phyloP scores from a whole-genome alignment of 2,797 vertebrate genomes.

The Zenarchopterus dispar region DNA sequence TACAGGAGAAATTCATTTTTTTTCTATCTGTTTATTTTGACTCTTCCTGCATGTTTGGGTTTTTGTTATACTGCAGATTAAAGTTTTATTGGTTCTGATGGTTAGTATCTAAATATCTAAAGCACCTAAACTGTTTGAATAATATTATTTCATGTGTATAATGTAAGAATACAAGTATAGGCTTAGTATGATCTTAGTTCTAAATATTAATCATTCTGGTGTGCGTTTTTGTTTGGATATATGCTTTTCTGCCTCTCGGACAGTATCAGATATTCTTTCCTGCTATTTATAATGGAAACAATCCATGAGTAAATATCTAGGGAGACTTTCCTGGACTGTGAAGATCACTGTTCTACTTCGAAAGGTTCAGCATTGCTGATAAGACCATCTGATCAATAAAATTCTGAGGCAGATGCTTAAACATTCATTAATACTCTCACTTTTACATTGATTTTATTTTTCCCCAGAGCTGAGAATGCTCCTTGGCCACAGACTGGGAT shows the following conservation, averaged over 20 bases:
- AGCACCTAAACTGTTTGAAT: too few relatives aligned
- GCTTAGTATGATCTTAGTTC: too few relatives aligned
- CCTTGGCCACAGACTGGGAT: constrained; percentile 41
- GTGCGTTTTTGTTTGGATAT: background rate
- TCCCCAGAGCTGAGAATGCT: constrained; percentile 36
- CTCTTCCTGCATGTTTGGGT: too few relatives aligned
- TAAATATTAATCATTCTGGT: too few relatives aligned
- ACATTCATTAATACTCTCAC: constrained; percentile 74
- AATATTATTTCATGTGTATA: too few relatives aligned
- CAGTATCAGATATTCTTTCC: constrained; percentile 12
- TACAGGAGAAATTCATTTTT: too few relatives aligned
- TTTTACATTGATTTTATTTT: constrained; percentile 58
- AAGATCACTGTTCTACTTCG: constrained; percentile 46
- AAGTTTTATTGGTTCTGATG: too few relatives aligned
- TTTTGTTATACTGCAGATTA: too few relatives aligned
- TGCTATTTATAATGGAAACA: background rate
- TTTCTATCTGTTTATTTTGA: too few relatives aligned
- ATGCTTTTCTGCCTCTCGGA: background rate
- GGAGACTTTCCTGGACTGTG: constrained; percentile 37
- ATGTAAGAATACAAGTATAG: too few relatives aligned
- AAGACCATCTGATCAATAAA: constrained; percentile 63
- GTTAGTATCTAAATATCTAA: too few relatives aligned
- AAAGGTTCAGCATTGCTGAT: constrained; percentile 44
- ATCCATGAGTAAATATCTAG: constrained; percentile 37
- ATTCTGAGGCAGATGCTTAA: constrained; percentile 66